Conservation (phyloP, 2,113 vertebrate species). For the Actenoides hombroni region DNA sequence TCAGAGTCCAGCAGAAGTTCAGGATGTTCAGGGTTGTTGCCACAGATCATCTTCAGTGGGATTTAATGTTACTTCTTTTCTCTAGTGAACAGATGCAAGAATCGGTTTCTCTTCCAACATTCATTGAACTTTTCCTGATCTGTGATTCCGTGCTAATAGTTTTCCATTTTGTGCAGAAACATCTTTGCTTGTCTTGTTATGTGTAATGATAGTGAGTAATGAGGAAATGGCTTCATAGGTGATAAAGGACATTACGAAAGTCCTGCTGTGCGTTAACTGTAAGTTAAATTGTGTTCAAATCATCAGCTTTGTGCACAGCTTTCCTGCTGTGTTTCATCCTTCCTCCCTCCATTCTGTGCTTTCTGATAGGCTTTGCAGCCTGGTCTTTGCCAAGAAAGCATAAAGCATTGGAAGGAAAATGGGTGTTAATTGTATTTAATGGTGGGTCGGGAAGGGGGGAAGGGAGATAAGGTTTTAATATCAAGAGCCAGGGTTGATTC, state of each 20-base stretch:
- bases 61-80: background rate
- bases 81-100: background rate
- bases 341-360: background rate
- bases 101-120: background rate
- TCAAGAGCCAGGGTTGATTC: background rate
- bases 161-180: conserved; percentile 29
- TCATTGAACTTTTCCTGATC: background rate
- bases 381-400: conserved; percentile 31
- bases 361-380: conserved; percentile 24
- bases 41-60: background rate
- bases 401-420: conserved; percentile 12
- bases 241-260: conserved; percentile 33
- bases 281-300: conserved; percentile 48
- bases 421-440: conserved; percentile 30
- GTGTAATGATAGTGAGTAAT: conserved; percentile 11
- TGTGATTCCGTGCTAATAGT: background rate
- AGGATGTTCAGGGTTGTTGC: background rate
- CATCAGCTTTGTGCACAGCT: background rate
- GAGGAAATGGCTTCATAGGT: conserved; percentile 35
- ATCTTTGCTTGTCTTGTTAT: conserved; percentile 43
- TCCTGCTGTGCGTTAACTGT: conserved; percentile 44
- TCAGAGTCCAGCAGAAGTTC: background rate
- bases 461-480: conserved; percentile 14
- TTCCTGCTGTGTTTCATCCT: conserved; percentile 20
- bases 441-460: background rate